Evolutionary conservation across 2,888 invertebrate species (phyloP), one percentile per base, ranked within the genome.

Genomic region (Sesia apiformis): DNA sequence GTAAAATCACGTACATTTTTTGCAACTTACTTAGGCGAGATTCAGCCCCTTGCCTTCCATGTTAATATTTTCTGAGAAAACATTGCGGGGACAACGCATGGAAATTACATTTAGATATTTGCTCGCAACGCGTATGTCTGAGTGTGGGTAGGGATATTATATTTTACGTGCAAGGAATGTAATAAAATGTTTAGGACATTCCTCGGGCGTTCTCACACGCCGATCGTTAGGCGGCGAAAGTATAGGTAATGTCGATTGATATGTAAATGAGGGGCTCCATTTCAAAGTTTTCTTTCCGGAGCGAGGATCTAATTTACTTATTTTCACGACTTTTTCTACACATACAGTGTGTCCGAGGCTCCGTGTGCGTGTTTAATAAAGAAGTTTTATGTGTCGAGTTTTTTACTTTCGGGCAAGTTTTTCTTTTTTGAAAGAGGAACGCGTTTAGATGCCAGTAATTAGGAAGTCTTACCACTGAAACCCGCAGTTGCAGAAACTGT

Each of bases 1-100:
- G 88, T 89, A 84, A 89, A 89, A 89, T 89, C 89, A 89, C 89
- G 89, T 89, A 89, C 86, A 88, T 89, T 89, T 89, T 89, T 89
- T 89, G 88, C 88, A 89, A 89, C 88, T 89, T 89, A 89, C 89
- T 89, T 88, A 89, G 83, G 83, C 87, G 81, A 87, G 86, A 86
- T 83, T 85, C 86, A 85, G 87, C 83, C 88, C 85, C 87, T 84
- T 85, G 81, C 83, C 82, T 84, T 83, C 79, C 78, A 87, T 88
- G 89, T 89, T 88, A 88, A 89, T 89, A 88, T 89, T 88, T 88
- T 88, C 81, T 84, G 84, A 85, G 81, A 84, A 89, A 87, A 89
- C 88, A 88, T 87, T 86, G 88, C 83, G 85, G 86, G 86, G 88
- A 88, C 88, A 84, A 84, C 85, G 84, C 85, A 89, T 88, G 86